phyloP scores from a whole-genome alignment of 1,140 invertebrate genomes.

The Pseudoatta argentina region DNA sequence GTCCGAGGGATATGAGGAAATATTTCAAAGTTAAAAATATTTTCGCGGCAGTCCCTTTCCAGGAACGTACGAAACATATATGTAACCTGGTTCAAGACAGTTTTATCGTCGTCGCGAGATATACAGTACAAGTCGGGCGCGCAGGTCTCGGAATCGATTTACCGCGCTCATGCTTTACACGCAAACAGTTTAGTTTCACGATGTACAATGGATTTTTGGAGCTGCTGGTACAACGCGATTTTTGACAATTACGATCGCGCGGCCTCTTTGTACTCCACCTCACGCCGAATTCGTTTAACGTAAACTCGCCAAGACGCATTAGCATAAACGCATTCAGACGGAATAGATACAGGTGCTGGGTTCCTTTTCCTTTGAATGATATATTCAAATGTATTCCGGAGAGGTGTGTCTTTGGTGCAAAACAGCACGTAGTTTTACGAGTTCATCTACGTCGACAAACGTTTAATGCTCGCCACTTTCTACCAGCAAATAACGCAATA shows the following conservation, averaged over 20 bases:
- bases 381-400: constrained; percentile 77
- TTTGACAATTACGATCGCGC: constrained; percentile 30
- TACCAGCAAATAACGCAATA: constrained; percentile 24
- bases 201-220: constrained; percentile 46
- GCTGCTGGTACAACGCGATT: constrained; percentile 31
- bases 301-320: constrained; percentile 53
- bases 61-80: constrained; percentile 57
- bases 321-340: constrained; percentile 71
- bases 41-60: constrained; percentile 27
- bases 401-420: constrained; percentile 56
- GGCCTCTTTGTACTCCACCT: background rate
- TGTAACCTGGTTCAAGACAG: constrained; percentile 67
- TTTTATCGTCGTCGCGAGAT: constrained; percentile 58
- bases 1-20: background rate
- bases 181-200: constrained; percentile 60
- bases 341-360: constrained; percentile 26
- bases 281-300: constrained; percentile 38
- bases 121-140: constrained; percentile 51
- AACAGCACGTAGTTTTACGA: constrained; percentile 71
- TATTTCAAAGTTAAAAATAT: constrained; percentile 45
- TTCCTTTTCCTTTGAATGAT: constrained; percentile 62
- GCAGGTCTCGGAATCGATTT: constrained; percentile 70
- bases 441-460: constrained; percentile 63
- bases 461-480: constrained; percentile 52
- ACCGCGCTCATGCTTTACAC: constrained; percentile 59